Percentiles rank a stretch among this genome's conserved stretches.
Evolutionary conservation across 2,113 vertebrate genomes (phyloP).

Genomic region (Pyxicephalus adspersus): DNA sequence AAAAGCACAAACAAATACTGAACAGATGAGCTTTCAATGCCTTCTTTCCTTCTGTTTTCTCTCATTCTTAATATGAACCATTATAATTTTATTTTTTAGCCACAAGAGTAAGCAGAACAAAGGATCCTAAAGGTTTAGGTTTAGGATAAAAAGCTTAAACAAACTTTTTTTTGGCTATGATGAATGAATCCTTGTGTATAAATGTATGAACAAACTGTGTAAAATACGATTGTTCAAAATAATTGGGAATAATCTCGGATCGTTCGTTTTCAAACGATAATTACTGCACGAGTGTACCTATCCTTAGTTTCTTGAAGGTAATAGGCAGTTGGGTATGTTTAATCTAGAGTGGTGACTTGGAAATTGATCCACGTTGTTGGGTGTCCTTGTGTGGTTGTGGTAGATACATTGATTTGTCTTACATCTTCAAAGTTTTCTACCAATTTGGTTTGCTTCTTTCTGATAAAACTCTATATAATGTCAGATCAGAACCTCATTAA

Average conservation of each 20-base stretch:
- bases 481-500: conserved; percentile 64
- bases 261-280: too few relatives aligned
- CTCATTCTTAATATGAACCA: conserved; percentile 8
- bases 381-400: conserved; percentile 73
- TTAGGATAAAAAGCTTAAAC: conserved; percentile 54
- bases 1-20: not conserved
- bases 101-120: conserved; percentile 8
- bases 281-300: conserved; percentile 55
- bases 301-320: conserved; percentile 59
- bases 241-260: too few relatives aligned
- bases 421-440: conserved; percentile 67
- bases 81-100: conserved; percentile 16
- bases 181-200: conserved; percentile 65
- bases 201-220: conserved; percentile 50
- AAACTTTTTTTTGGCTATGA: conserved; percentile 60
- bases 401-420: conserved; percentile 76
- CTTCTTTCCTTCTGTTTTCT: not conserved
- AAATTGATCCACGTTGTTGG: conserved; percentile 71
- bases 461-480: too few relatives aligned
- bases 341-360: conserved; percentile 66
- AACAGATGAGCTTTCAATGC: conserved; percentile 11
- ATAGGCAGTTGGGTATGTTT: conserved; percentile 74
- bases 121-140: conserved; percentile 26
- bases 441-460: conserved; percentile 64
- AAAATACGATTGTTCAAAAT: too few relatives aligned